A percentile compares a stretch with the other conserved stretches of the same genome.
These are phyloP conservation scores for Trichoplusia ni DNA, from an alignment of 1,140 invertebrate genomes.

Conservation along the genomic window DNA sequence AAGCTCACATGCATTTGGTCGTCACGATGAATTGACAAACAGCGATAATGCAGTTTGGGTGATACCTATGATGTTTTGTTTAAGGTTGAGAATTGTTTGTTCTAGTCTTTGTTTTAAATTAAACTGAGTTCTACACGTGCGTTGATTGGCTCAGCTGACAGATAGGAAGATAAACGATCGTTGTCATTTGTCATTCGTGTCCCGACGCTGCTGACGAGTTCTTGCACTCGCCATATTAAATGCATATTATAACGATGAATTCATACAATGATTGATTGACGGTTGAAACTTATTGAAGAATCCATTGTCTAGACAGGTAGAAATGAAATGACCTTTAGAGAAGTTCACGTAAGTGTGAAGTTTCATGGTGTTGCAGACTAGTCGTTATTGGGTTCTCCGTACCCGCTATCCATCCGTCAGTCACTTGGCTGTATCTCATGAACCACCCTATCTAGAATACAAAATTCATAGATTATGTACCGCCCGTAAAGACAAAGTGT, in stretches of 20 bases:
- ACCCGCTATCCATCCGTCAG: no score
- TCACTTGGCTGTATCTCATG: no score
- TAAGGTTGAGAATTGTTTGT: slow-evolving; percentile 24
- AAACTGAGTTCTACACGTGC: slow-evolving; percentile 57
- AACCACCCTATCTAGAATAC: no score
- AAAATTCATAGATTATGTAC: no score
- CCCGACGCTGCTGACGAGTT: slow-evolving; percentile 44
- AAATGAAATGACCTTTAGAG: background rate
- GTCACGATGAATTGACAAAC: slow-evolving; percentile 22
- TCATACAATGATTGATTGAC: slow-evolving; percentile 65
- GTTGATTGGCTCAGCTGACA: slow-evolving; percentile 76
- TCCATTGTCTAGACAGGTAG: background rate
- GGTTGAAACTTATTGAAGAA: background rate
- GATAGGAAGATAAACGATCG: slow-evolving; percentile 78
- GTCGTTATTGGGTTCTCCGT: no score
- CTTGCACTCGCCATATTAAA: slow-evolving; percentile 68
- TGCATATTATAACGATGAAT: slow-evolving; percentile 69
- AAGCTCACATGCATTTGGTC: slow-evolving; percentile 36
- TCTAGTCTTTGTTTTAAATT: slow-evolving; percentile 18
- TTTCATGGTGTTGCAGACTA: no score
- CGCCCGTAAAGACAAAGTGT: no score
- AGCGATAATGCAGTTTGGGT: slow-evolving; percentile 14
- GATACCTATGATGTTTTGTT: background rate
- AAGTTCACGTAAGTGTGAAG: no score
- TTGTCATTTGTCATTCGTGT: slow-evolving; percentile 73